These are phyloP conservation scores for Parauchenoglanis punctatus DNA, from an alignment of 2,797 vertebrate species.

Conservation along the genomic window DNA sequence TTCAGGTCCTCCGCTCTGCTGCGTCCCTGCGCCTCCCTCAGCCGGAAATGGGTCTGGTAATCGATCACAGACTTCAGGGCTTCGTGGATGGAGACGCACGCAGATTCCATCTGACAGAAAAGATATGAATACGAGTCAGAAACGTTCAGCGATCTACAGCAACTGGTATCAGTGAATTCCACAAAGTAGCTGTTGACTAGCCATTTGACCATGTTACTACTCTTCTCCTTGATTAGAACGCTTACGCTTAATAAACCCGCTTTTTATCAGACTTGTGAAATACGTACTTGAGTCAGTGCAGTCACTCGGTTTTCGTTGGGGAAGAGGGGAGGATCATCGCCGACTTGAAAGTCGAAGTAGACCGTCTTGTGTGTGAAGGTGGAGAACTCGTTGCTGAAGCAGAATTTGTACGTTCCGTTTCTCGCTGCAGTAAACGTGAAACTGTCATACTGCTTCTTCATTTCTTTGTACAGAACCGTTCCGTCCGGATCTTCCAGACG, in stretches of 20 bases:
- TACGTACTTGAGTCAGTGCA: constrained; percentile 91
- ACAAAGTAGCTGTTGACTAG: not conserved
- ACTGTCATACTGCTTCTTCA: constrained; percentile 99
- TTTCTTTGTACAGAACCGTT: constrained; percentile 92
- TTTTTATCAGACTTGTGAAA: not conserved
- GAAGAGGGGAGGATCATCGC: constrained; percentile 95
- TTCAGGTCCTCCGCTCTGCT: constrained; percentile 97
- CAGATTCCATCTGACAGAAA: constrained; percentile 90
- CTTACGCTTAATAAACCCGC: not conserved
- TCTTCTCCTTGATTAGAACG: not conserved
- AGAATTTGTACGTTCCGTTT: constrained; percentile 96
- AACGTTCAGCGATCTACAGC: not conserved
- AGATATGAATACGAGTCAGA: not conserved
- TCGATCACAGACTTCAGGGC: constrained; percentile 96
- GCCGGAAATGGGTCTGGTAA: constrained; percentile 96
- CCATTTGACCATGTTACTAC: not conserved
- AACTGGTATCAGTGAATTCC: not conserved
- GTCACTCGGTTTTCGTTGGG: constrained; percentile 96
- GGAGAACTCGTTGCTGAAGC: constrained; percentile 99
- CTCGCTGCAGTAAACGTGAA: constrained; percentile 93
- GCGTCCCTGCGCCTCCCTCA: constrained; percentile 94
- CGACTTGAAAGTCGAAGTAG: constrained; percentile 98
- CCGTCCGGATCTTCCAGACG: constrained; percentile 92
- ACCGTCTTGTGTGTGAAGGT: constrained; percentile 99
- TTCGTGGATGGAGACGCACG: constrained; percentile 97